A percentile compares a stretch with the other conserved stretches of the same genome.
These are phyloP conservation scores for Genyomyrus donnyi DNA, from an alignment of 2,113 vertebrate species.

Conservation along the genomic window DNA sequence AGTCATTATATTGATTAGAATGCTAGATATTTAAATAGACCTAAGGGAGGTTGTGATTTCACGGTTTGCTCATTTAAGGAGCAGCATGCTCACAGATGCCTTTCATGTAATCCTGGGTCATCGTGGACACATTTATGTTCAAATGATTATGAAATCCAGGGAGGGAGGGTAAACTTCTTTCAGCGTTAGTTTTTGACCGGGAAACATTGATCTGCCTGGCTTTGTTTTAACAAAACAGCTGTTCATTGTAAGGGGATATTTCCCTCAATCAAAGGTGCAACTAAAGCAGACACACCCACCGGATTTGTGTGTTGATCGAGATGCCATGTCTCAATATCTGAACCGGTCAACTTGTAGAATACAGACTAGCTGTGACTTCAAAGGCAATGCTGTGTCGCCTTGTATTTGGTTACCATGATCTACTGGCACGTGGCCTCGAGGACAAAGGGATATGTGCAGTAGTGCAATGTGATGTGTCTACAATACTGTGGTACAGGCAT, in stretches of 20 bases:
- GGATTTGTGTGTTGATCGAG: background rate
- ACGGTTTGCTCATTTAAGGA: background rate
- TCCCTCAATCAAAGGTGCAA: background rate
- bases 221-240: background rate
- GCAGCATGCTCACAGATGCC: background rate
- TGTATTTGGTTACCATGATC: background rate
- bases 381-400: background rate
- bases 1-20: background rate
- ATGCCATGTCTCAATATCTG: background rate
- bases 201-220: background rate
- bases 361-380: background rate
- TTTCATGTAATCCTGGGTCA: background rate
- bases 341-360: background rate
- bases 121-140: background rate
- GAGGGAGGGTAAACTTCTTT: background rate
- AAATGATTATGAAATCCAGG: background rate
- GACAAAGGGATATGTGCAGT: background rate
- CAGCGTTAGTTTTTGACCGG: background rate
- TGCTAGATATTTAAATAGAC: background rate
- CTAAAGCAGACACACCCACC: background rate
- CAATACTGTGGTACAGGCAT: background rate
- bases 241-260: background rate
- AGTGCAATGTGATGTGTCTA: background rate
- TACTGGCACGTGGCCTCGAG: background rate
- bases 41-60: background rate